Evolutionary conservation across 1,140 invertebrate species (phyloP).

Genomic region (Brachionus rotundiformis): DNA sequence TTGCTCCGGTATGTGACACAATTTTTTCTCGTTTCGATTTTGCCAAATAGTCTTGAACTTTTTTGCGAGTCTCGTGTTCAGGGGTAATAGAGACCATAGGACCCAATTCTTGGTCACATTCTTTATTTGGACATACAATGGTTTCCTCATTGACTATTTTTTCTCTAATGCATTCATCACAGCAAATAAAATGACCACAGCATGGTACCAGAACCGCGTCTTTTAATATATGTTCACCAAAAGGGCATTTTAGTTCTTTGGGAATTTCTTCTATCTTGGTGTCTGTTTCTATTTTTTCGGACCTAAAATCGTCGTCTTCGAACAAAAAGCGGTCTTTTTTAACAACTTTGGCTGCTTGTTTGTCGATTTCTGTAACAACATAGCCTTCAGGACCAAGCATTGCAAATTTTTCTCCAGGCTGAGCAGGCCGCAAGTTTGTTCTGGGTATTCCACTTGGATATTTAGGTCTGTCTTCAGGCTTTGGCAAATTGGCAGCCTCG

Average conservation of each 20-base stretch:
- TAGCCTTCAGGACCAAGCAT: slow-evolving; percentile 49
- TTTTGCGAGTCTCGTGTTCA: slow-evolving; percentile 15
- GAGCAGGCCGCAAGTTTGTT: slow-evolving; percentile 32
- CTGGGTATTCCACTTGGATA: slow-evolving; percentile 42
- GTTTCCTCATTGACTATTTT: slow-evolving; percentile 40
- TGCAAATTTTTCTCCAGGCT: slow-evolving; percentile 41
- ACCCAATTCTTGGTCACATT: slow-evolving; percentile 45
- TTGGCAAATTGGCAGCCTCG: background rate
- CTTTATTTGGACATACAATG: slow-evolving; percentile 29
- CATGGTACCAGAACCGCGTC: slow-evolving; percentile 50
- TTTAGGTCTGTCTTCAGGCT: slow-evolving; percentile 36
- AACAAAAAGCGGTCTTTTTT: slow-evolving; percentile 43
- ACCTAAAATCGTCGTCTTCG: slow-evolving; percentile 30
- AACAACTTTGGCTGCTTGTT: slow-evolving; percentile 9
- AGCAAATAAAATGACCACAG: slow-evolving; percentile 49
- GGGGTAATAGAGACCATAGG: slow-evolving; percentile 28
- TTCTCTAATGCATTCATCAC: slow-evolving; percentile 48
- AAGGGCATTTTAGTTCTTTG: slow-evolving; percentile 34
- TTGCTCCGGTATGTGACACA: background rate
- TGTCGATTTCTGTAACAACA: slow-evolving; percentile 29
- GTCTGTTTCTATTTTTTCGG: background rate
- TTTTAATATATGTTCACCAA: slow-evolving; percentile 34
- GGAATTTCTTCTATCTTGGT: background rate
- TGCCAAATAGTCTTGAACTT: slow-evolving; percentile 37
- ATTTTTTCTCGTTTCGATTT: background rate